Base-by-base conservation (phyloP, 1,140 invertebrate genomes). In the Drosophila carrolli region DNA sequence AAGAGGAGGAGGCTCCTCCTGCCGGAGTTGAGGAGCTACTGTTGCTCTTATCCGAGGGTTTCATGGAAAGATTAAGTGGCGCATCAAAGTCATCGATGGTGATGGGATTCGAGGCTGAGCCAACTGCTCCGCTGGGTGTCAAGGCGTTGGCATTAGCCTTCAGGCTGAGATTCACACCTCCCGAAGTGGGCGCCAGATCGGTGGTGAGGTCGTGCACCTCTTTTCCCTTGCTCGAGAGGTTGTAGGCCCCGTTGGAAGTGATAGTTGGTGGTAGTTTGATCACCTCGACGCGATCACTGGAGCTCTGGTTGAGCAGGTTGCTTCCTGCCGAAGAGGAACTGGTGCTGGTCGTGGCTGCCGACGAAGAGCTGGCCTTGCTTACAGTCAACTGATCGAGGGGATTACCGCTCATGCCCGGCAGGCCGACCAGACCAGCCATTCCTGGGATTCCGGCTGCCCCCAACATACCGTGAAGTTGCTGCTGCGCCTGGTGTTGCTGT, bases 21-120 rank as follows among this genome's bases (percentile, higher is more conserved):
- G 46, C 41, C 5, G n/a, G 16, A 10, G 48, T 23, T 16, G 63
- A 19, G 8, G 53, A 35, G 14, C 51, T 16, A 46, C 14, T 47
- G 32, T 63, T 79, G 46, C 78, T 89, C 70, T 92, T 92, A 54
- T 94, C 93, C 19, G 96, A 93, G 4, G 96, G 95, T 92, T 97
- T 97, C 61, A 97, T 93, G 5, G 96, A 97, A 1, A 97, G 94
- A 92, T 97, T 97, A 14, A 97, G 93, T 0, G 96, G 96, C 0
- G 95, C 95, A 80, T 97, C 96, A 4, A 94, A 94, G 44, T 95
- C 95, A 61, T 94, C 93, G 5, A 93, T 91, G 56, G 93, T 93
- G 59, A 93, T 94, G 62, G 91, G 89, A 61, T 92, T 92, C 5
- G 91, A 80, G 47, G 77, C 89, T 11, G 91, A 80, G 4, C 93